These are phyloP conservation scores for Drymodes brunneopygia DNA, from an alignment of 2,113 vertebrate species.

Conservation along the genomic window DNA sequence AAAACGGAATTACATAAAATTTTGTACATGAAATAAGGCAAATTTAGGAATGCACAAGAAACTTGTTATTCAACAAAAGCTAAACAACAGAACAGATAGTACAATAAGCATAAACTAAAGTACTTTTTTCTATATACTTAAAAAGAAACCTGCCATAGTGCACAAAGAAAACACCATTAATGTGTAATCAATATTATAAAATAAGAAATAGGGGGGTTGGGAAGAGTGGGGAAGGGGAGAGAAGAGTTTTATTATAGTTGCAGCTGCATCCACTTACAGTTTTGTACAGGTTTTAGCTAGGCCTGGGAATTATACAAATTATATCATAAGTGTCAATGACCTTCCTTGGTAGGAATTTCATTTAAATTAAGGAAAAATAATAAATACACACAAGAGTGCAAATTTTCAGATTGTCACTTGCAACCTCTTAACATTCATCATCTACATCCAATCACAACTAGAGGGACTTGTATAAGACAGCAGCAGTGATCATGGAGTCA, in stretches of 20 bases:
- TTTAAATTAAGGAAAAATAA: slow-evolving; percentile 74
- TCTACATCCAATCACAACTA: slow-evolving; percentile 73
- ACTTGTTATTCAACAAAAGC: slow-evolving; percentile 76
- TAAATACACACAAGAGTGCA: slow-evolving; percentile 82
- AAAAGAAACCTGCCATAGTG: slow-evolving; percentile 76
- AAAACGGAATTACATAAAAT: slow-evolving; percentile 77
- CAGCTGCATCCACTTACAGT: slow-evolving; percentile 73
- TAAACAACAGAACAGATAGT: slow-evolving; percentile 75
- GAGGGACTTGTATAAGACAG: slow-evolving; percentile 62
- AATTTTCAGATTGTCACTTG: slow-evolving; percentile 88
- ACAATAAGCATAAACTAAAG: slow-evolving; percentile 76
- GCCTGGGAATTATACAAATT: slow-evolving; percentile 71
- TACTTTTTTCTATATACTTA: slow-evolving; percentile 72
- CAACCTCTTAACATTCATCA: slow-evolving; percentile 84
- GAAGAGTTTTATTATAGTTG: slow-evolving; percentile 63
- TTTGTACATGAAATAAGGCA: slow-evolving; percentile 87
- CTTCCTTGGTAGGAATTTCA: slow-evolving; percentile 70
- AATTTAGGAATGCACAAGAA: slow-evolving; percentile 83
- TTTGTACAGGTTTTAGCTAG: slow-evolving; percentile 71
- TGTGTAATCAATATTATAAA: slow-evolving; percentile 76
- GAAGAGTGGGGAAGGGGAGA: slow-evolving; percentile 7
- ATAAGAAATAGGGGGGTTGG: slow-evolving; percentile 67
- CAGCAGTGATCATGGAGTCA: slow-evolving; percentile 70
- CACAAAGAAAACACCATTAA: slow-evolving; percentile 80
- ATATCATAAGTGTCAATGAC: slow-evolving; percentile 68